Percentiles rank a stretch among this genome's conserved stretches.
Evolutionary conservation across 2,797 vertebrate species (phyloP).

Genomic region (Oophaga sylvatica): DNA sequence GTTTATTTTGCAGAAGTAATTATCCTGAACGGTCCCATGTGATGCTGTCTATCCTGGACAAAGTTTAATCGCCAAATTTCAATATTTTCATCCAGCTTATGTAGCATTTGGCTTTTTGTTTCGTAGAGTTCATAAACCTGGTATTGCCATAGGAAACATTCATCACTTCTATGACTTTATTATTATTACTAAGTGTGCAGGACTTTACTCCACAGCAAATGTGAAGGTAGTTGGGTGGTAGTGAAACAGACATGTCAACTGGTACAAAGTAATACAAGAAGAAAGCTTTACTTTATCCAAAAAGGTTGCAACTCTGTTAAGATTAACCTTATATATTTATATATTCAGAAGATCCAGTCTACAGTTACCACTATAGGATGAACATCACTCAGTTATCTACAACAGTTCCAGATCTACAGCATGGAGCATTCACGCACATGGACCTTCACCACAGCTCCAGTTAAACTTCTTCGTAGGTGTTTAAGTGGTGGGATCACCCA

Average conservation of each 20-base stretch:
- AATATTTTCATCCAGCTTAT: slow-evolving; percentile 41
- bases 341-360: neutral
- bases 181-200: slow-evolving; percentile 10
- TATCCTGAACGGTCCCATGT: slow-evolving; percentile 47
- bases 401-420: too few species aligned
- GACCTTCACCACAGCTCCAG: too few species aligned
- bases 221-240: slow-evolving; percentile 35
- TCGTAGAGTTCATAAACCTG: slow-evolving; percentile 11
- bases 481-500: too few species aligned
- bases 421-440: too few species aligned
- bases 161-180: slow-evolving; percentile 13
- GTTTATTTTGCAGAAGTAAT: slow-evolving; percentile 60
- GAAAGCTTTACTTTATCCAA: neutral
- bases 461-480: too few species aligned
- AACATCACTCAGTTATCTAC: too few species aligned
- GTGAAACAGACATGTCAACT: slow-evolving; percentile 2
- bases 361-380: neutral
- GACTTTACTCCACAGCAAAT: slow-evolving; percentile 5
- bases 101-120: slow-evolving; percentile 54
- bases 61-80: slow-evolving; percentile 40
- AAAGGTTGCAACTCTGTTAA: neutral
- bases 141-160: slow-evolving; percentile 36
- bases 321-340: neutral
- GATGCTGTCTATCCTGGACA: slow-evolving; percentile 45
- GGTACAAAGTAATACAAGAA: slow-evolving; percentile 8